Evolutionary conservation across 2,113 vertebrate genomes (phyloP).

Genomic region (Sebastes schlegelii): DNA sequence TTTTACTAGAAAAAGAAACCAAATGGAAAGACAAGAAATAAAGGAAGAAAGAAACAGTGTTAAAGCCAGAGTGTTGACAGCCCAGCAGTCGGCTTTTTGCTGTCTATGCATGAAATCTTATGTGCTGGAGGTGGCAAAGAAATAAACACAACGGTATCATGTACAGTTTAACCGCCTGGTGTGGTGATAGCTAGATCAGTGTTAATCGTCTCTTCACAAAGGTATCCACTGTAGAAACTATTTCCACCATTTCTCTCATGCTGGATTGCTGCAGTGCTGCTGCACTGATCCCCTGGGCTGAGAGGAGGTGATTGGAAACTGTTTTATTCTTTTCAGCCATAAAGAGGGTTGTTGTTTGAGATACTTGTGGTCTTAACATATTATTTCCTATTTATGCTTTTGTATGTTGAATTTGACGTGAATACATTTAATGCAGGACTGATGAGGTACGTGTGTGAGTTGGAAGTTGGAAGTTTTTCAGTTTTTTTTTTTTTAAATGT

Average conservation of each 20-base stretch:
- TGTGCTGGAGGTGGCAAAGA: constrained; percentile 51
- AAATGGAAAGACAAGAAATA: constrained; percentile 70
- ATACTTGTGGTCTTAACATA: constrained; percentile 12
- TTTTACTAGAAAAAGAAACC: constrained; percentile 82
- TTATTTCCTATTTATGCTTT: constrained; percentile 5
- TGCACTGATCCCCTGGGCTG: constrained; percentile 24
- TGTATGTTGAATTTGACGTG: constrained; percentile 1
- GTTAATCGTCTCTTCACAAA: constrained; percentile 20
- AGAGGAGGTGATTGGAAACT: constrained; percentile 28
- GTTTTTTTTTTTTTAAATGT: background rate
- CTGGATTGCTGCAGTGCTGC: constrained; percentile 29
- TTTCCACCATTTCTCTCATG: constrained; percentile 23
- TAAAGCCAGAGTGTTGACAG: constrained; percentile 63
- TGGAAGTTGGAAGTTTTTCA: background rate
- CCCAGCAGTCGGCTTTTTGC: constrained; percentile 46
- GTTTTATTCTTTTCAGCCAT: constrained; percentile 7
- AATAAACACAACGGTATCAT: constrained; percentile 37
- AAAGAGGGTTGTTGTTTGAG: constrained; percentile 1
- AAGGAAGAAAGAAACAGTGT: constrained; percentile 61
- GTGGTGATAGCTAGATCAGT: constrained; percentile 23
- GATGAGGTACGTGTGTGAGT: constrained; percentile 14
- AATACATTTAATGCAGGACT: constrained; percentile 28
- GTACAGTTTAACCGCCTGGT: constrained; percentile 37
- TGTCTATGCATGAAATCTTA: constrained; percentile 36
- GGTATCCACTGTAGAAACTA: constrained; percentile 13